Conservation (phyloP, 1,140 invertebrate genomes). For the Danaus plexippus region DNA sequence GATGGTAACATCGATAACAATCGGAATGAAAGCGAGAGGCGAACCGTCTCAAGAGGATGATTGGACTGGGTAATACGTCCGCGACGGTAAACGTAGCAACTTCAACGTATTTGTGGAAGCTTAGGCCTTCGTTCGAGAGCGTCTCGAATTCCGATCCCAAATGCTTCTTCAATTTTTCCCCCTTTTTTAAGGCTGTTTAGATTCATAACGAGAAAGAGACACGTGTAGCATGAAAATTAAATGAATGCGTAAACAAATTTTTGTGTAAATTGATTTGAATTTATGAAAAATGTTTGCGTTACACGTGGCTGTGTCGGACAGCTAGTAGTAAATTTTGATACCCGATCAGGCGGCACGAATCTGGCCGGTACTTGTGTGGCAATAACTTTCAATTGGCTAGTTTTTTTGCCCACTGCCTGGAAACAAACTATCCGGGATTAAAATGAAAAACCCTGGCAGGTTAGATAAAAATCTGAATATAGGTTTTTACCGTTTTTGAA, state of each 20-base stretch:
- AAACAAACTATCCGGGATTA: slow-evolving; percentile 26
- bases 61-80: slow-evolving; percentile 52
- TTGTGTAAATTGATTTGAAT: too few species aligned
- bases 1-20: slow-evolving; percentile 32
- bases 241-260: too few species aligned
- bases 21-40: slow-evolving; percentile 23
- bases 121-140: slow-evolving; percentile 13
- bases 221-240: too few species aligned
- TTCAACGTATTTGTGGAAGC: slow-evolving; percentile 23
- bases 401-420: slow-evolving; percentile 24
- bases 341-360: slow-evolving; percentile 12
- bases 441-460: slow-evolving; percentile 11
- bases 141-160: too few species aligned
- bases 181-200: too few species aligned
- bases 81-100: slow-evolving; percentile 25
- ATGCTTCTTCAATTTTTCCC: too few species aligned
- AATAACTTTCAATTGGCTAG: slow-evolving; percentile 29
- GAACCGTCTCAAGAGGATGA: slow-evolving; percentile 63
- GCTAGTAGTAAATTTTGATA: slow-evolving; percentile 19
- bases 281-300: too few species aligned
- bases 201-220: too few species aligned
- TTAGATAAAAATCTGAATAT: too few species aligned
- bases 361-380: slow-evolving; percentile 22
- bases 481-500: too few species aligned
- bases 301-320: too few species aligned